Base-by-base conservation (phyloP, 2,113 vertebrate genomes). In the Leptobrachium leishanense region DNA sequence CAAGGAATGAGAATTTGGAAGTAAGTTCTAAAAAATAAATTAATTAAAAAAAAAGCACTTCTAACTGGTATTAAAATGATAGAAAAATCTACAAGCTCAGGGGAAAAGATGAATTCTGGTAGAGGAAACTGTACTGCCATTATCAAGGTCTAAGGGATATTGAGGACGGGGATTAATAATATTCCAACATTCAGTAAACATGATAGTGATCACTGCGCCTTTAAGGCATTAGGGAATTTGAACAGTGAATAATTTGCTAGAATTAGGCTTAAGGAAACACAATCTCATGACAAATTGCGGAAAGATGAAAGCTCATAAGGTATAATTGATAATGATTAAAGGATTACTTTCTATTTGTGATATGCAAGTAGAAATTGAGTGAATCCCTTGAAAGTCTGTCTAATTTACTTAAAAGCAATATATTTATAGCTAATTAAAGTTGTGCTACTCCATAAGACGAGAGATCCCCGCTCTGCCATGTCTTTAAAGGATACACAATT, bases 251-350 rank as follows among this genome's bases (percentile, higher is more conserved):
- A 70, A 44, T 20, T 53, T 50, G 42, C n/a, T 43, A 69, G 39
- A 43, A 41, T 59, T 41, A 54, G 46, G 54, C 55, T 70, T 13
- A 77, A 70, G 54, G 53, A 46, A 59, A 57, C 75, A 68, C 65
- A 76, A 57, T 68, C 67, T 70, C 68, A 40, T 10, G 69, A 70
- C 67, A 62, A 39, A 66, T 40, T 50, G 67, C 44, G 57, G 8
- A 39, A 76, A 76, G 65, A 76, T 70, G 67, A 76, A 77, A 70
- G 67, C 67, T 63, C 43, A 63, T 42, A 15, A 44, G 67, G 54
- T 50, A 70, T 77, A 69, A 77, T 77, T 77, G 75, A 50, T 70
- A 70, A 77, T 77, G 75, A 77, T 77, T 69, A 77, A 77, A 77
- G 67, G 55, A 70, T 70, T 77, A 77, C 55, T 70, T 63, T 77